These are phyloP conservation scores for Dinoponera quadriceps DNA, from an alignment of 1,140 invertebrate species.

Conservation along the genomic window DNA sequence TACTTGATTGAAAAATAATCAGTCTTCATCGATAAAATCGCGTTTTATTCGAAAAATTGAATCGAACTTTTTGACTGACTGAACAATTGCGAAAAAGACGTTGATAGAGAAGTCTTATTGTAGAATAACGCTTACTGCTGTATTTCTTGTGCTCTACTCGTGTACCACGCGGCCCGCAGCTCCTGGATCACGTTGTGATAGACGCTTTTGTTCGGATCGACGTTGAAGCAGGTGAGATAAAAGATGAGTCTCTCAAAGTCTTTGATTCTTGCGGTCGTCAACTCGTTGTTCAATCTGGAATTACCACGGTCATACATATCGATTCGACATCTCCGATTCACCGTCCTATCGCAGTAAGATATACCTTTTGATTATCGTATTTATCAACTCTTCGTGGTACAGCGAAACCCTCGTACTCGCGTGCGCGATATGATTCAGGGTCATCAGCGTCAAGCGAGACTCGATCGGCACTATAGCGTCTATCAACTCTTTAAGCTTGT, in stretches of 20 bases:
- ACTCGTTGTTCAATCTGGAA: conserved; percentile 72
- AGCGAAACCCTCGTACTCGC: conserved; percentile 83
- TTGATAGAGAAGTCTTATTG: background rate
- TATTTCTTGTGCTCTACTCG: conserved; percentile 83
- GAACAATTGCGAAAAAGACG: no score
- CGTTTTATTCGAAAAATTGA: background rate
- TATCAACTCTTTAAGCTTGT: conserved; percentile 36
- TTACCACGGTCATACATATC: conserved; percentile 53
- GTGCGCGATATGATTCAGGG: conserved; percentile 86
- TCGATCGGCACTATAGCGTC: conserved; percentile 29
- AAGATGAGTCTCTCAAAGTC: conserved; percentile 88
- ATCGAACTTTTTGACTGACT: background rate
- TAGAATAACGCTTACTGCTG: conserved; percentile 67
- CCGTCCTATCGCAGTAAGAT: conserved; percentile 20
- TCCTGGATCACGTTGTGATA: conserved; percentile 83
- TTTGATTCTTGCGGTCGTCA: conserved; percentile 85
- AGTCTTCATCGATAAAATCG: no score
- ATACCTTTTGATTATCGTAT: conserved; percentile 81
- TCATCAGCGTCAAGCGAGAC: conserved; percentile 79
- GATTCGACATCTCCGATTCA: background rate
- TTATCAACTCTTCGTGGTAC: conserved; percentile 79
- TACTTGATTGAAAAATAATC: no score
- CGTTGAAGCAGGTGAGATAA: conserved; percentile 85
- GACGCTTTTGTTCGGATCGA: conserved; percentile 80
- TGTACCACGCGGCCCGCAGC: conserved; percentile 80